Percentiles rank a stretch among this genome's conserved stretches.
Evolutionary conservation across 2,113 vertebrate genomes (phyloP).

Genomic region (Sus scrofa): DNA sequence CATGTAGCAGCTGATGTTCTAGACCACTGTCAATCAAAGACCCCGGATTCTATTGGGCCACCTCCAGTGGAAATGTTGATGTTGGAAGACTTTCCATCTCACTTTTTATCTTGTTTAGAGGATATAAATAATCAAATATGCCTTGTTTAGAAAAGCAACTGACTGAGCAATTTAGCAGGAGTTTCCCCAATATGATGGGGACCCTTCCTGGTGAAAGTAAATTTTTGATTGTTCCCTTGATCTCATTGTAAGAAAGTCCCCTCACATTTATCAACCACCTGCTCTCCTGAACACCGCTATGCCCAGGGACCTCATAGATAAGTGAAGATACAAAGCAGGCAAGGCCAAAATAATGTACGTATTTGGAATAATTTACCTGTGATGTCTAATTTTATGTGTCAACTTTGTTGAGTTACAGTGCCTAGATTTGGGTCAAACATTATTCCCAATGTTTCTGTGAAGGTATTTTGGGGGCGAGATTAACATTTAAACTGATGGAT

Average conservation of each 20-base stretch:
- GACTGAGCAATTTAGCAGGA: not conserved
- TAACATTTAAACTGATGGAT: not conserved
- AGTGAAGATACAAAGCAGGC: not conserved
- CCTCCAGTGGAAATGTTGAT: not conserved
- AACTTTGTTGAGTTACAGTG: not conserved
- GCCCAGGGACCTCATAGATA: not conserved
- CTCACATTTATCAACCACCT: not conserved
- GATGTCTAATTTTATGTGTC: conserved; percentile 1
- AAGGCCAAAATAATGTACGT: not conserved
- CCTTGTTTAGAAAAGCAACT: not conserved
- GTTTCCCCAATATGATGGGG: not conserved
- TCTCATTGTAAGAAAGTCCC: not conserved
- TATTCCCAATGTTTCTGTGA: not conserved
- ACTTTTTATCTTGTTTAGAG: not conserved
- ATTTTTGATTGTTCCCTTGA: conserved; percentile 2
- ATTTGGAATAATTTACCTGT: not conserved
- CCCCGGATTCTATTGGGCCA: not conserved
- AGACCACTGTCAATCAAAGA: not conserved
- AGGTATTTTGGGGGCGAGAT: not conserved
- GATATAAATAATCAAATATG: not conserved
- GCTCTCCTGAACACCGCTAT: not conserved
- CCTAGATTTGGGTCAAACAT: not conserved
- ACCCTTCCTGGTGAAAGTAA: not conserved
- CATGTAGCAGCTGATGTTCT: not conserved
- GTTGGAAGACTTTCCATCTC: not conserved